Percentiles rank a stretch among this genome's conserved stretches.
These are phyloP conservation scores for Teinopalpus imperialis DNA, from an alignment of 2,888 invertebrate species.

Conservation along the genomic window DNA sequence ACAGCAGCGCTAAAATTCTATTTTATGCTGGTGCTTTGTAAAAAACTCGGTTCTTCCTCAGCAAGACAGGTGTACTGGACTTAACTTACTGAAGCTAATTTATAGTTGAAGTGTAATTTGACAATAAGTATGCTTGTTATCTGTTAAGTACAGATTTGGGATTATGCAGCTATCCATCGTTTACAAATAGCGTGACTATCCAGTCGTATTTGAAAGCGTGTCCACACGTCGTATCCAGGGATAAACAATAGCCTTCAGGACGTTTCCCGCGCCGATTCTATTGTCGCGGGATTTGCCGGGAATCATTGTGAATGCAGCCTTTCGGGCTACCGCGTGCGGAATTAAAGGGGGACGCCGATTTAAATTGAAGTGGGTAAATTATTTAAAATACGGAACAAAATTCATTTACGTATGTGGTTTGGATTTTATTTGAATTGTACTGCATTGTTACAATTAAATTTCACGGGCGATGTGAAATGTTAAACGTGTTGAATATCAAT, in stretches of 20 bases:
- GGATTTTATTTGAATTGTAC: too few relatives aligned
- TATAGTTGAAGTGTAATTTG: too few relatives aligned
- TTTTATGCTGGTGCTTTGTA: too few relatives aligned
- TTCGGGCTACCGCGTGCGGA: constrained; percentile 18
- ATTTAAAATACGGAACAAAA: constrained; percentile 13
- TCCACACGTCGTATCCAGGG: constrained; percentile 33
- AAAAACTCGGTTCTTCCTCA: too few relatives aligned
- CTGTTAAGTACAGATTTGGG: background rate
- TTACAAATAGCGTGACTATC: background rate
- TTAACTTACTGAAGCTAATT: too few relatives aligned
- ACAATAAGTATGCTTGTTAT: too few relatives aligned
- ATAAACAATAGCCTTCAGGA: constrained; percentile 51
- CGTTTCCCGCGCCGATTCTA: constrained; percentile 39
- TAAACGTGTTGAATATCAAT: too few relatives aligned
- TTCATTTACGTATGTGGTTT: constrained; percentile 6
- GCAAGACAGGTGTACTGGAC: too few relatives aligned
- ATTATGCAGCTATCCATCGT: background rate
- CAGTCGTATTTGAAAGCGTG: constrained; percentile 26
- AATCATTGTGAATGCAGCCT: constrained; percentile 30
- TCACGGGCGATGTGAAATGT: too few relatives aligned
- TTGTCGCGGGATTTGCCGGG: constrained; percentile 41
- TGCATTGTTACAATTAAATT: too few relatives aligned
- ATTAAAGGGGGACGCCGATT: constrained; percentile 23
- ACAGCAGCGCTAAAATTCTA: too few relatives aligned
- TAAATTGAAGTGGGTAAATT: constrained; percentile 26